phyloP scores from a whole-genome alignment of 2,113 vertebrate genomes.

The Thermophis baileyi region DNA sequence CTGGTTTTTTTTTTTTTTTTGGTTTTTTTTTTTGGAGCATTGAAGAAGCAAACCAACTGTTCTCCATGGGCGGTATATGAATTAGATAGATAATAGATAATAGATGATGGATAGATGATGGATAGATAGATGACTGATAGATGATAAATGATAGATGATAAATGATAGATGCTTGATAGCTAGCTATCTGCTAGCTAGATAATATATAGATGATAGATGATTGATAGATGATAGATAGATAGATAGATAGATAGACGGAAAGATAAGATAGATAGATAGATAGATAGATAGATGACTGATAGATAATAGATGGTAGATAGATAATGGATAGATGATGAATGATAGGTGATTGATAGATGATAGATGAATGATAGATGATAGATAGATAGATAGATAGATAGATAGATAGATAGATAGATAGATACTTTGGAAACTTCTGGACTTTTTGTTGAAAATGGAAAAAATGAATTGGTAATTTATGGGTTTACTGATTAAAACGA shows the following conservation, averaged over 20 bases:
- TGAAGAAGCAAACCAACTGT: not conserved
- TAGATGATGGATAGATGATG: not conserved
- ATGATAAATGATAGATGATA: not conserved
- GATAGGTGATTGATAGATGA: too few species aligned
- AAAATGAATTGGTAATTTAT: not conserved
- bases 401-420: too few species aligned
- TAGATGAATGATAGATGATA: too few species aligned
- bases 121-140: not conserved
- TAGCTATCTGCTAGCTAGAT: too few species aligned
- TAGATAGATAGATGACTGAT: too few species aligned
- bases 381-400: too few species aligned
- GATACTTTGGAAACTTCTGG: not conserved
- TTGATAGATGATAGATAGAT: too few species aligned
- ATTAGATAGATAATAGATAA: not conserved
- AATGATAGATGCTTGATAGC: not conserved
- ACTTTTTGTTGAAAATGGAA: not conserved
- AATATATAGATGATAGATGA: too few species aligned
- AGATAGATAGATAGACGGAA: not conserved
- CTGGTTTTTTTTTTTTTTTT: not conserved
- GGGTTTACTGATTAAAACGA: not conserved
- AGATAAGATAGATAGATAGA: too few species aligned
- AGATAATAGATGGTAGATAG: too few species aligned
- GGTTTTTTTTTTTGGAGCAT: not conserved
- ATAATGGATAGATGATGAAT: too few species aligned
- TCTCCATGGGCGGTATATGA: not conserved